Evolutionary conservation across 2,113 vertebrate species (phyloP).

Genomic region (Guaruba guarouba): DNA sequence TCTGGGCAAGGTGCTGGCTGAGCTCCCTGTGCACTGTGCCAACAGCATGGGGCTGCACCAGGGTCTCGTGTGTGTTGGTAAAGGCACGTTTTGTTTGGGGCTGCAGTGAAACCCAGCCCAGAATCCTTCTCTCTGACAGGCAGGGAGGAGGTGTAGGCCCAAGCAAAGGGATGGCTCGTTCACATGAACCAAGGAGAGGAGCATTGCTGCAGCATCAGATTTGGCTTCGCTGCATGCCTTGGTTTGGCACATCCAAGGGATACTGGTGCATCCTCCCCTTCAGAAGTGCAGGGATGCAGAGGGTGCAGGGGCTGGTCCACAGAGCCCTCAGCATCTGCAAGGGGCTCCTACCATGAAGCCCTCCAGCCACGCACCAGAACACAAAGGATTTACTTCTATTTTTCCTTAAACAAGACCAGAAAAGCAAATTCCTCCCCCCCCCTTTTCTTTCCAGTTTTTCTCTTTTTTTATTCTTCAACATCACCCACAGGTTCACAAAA

Average conservation of each 20-base stretch:
- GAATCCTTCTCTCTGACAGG: background rate
- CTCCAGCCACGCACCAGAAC: background rate
- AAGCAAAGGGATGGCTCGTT: background rate
- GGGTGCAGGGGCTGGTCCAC: background rate
- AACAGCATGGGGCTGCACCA: fast-evolving
- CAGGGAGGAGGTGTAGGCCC: background rate
- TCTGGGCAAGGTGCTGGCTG: background rate
- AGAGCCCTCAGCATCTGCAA: background rate
- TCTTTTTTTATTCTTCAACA: background rate
- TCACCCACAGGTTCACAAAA: slow-evolving; percentile 18
- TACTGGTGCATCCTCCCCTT: background rate
- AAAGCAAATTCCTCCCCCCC: background rate
- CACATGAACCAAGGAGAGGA: fast-evolving
- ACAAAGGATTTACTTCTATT: background rate
- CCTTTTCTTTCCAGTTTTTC: background rate
- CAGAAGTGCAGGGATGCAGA: background rate
- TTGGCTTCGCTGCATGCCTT: background rate
- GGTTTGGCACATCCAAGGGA: slow-evolving; percentile 7
- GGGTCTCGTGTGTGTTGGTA: background rate
- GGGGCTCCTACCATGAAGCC: background rate
- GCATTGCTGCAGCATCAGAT: background rate
- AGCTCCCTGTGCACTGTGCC: background rate
- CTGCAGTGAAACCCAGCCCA: background rate
- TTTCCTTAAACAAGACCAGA: background rate
- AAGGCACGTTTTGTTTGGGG: background rate